Percentiles rank a stretch among this genome's conserved stretches.
Conservation (phyloP, 2,888 invertebrate species). For the Coelopa pilipes region DNA sequence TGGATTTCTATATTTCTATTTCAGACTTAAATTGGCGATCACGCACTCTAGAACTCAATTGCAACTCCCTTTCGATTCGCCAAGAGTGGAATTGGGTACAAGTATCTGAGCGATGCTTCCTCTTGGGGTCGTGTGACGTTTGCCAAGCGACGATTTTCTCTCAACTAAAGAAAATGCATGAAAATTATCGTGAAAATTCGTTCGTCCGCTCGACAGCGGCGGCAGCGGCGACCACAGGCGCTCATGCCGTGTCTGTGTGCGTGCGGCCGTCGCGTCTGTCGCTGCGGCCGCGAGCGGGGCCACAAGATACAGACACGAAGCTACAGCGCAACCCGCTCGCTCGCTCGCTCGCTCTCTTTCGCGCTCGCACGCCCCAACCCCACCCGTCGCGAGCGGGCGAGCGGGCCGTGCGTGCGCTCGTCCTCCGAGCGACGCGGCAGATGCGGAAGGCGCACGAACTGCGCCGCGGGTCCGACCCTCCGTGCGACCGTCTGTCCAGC, state of each 20-base stretch:
- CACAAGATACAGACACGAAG: constrained; percentile 36
- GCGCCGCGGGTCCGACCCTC: not conserved
- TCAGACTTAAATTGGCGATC: constrained; percentile 30
- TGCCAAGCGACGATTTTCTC: constrained; percentile 68
- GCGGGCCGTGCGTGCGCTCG: no score
- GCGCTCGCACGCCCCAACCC: not conserved
- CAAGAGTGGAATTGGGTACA: constrained; percentile 1
- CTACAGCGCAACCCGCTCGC: constrained; percentile 11
- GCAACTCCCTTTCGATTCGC: constrained; percentile 26
- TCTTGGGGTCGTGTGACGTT: constrained; percentile 57
- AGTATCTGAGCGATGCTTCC: constrained; percentile 21
- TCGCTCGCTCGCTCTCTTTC: not conserved
- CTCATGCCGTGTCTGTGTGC: not conserved
- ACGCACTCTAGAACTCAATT: constrained; percentile 36
- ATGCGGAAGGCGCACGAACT: no score
- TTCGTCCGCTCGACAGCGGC: constrained; percentile 32
- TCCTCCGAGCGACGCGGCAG: no score
- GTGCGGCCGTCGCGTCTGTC: no score
- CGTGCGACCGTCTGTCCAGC: not conserved
- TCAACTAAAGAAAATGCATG: constrained; percentile 66
- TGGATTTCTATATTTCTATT: constrained; percentile 17
- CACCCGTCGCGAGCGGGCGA: not conserved
- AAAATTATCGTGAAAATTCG: constrained; percentile 56
- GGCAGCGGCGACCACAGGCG: not conserved
- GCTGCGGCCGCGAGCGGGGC: constrained; percentile 3